Conservation (phyloP, 1,140 invertebrate genomes). For the Nylanderia fulva region DNA sequence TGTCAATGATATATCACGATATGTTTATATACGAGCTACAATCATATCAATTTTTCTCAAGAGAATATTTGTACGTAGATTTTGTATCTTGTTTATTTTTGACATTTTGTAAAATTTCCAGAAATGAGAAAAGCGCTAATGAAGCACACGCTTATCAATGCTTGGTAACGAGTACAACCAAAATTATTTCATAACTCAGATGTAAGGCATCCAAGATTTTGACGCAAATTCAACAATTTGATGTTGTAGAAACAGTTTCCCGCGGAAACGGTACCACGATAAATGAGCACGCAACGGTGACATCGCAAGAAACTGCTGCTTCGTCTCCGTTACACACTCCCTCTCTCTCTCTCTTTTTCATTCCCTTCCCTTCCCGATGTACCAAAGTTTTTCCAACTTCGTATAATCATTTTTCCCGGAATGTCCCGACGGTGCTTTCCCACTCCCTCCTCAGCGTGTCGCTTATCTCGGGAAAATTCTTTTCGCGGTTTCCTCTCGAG, state of each 20-base stretch:
- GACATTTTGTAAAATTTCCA: neutral
- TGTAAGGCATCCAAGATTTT: conserved; percentile 16
- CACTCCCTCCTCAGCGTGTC: conserved; percentile 51
- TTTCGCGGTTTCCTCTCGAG: conserved; percentile 73
- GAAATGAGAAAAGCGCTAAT: neutral
- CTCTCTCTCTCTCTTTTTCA: conserved; percentile 37
- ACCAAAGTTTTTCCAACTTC: conserved; percentile 80
- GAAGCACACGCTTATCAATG: neutral
- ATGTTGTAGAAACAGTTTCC: conserved; percentile 35
- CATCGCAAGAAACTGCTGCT: conserved; percentile 64
- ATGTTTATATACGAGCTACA: neutral
- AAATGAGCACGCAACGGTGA: conserved; percentile 69
- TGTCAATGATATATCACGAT: neutral
- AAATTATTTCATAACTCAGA: conserved; percentile 1
- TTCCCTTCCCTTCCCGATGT: conserved; percentile 38
- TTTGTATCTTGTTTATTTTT: neutral
- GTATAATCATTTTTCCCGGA: conserved; percentile 82
- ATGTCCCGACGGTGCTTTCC: conserved; percentile 73
- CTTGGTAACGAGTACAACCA: neutral
- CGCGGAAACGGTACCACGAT: conserved; percentile 56
- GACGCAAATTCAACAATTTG: conserved; percentile 41
- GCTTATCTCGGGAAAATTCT: conserved; percentile 77
- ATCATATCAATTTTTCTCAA: neutral
- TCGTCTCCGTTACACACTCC: conserved; percentile 38
- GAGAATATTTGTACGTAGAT: neutral